phyloP scores from a whole-genome alignment of 2,888 invertebrate genomes.

The Leptopterna dolabrata region DNA sequence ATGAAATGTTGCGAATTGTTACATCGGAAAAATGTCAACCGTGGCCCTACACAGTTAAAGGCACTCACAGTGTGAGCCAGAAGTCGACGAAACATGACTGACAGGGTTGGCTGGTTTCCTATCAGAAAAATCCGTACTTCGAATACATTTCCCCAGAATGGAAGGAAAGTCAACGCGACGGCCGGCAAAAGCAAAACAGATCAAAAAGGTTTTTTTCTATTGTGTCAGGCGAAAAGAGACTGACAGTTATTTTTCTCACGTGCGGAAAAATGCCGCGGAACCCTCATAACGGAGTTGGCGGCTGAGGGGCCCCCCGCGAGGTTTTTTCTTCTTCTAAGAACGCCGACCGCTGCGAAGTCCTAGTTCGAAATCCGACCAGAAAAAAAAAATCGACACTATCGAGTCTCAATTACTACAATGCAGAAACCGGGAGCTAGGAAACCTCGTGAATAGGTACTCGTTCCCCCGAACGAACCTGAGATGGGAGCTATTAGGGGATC shows the following conservation, averaged over 20 bases:
- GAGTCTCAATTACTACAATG: slow-evolving; percentile 21
- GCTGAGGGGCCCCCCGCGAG: background rate
- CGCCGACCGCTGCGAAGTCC: background rate
- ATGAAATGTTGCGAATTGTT: background rate
- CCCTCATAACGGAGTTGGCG: background rate
- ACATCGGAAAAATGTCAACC: background rate
- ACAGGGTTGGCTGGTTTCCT: background rate
- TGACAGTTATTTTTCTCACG: slow-evolving; percentile 32
- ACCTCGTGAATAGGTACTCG: background rate
- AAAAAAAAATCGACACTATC: background rate
- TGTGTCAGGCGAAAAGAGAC: slow-evolving; percentile 37
- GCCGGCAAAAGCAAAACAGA: slow-evolving; percentile 19
- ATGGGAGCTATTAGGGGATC: background rate
- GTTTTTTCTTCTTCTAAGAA: slow-evolving; percentile 11
- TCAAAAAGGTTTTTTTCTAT: slow-evolving; percentile 21
- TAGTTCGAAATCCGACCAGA: background rate
- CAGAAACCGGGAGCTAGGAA: slow-evolving; percentile 4
- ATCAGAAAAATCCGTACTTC: slow-evolving; percentile 4
- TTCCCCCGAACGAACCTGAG: slow-evolving; percentile 11
- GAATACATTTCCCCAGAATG: background rate
- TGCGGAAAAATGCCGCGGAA: slow-evolving; percentile 8
- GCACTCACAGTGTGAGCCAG: background rate
- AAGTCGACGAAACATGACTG: slow-evolving; percentile 6
- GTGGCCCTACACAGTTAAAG: background rate
- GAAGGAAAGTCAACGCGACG: background rate